Conservation (phyloP, 2,888 invertebrate species). For the Yponomeuta plumbellus region DNA sequence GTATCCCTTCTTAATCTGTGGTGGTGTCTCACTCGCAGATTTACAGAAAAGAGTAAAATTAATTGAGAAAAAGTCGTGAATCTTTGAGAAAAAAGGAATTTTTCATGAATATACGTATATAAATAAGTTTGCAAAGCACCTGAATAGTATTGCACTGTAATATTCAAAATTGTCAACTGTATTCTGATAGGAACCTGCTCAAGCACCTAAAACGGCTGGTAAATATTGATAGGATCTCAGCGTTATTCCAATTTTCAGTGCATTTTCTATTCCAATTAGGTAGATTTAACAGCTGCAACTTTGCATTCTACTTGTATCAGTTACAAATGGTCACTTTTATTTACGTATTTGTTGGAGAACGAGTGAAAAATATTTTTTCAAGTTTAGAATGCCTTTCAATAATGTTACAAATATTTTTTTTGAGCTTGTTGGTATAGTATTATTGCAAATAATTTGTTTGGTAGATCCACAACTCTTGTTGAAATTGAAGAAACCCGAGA, state of each 20-base stretch:
- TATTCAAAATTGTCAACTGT: background rate
- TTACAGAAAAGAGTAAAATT: too few relatives aligned
- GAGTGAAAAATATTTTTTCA: too few relatives aligned
- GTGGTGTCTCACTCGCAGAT: too few relatives aligned
- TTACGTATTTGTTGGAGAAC: too few relatives aligned
- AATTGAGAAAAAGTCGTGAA: background rate
- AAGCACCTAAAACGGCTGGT: slow-evolving; percentile 14
- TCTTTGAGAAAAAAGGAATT: background rate
- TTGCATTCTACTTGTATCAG: slow-evolving; percentile 11
- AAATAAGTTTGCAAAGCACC: background rate
- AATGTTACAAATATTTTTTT: too few relatives aligned
- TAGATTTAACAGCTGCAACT: background rate
- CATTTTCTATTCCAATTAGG: background rate
- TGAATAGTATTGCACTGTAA: background rate
- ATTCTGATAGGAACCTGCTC: background rate
- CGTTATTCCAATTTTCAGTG: slow-evolving; percentile 21
- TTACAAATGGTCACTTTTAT: background rate
- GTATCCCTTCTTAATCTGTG: too few relatives aligned
- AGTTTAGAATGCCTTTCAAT: too few relatives aligned
- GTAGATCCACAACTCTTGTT: too few relatives aligned
- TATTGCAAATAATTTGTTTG: too few relatives aligned
- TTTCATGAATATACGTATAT: background rate
- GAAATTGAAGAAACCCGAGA: too few relatives aligned
- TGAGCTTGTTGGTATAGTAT: too few relatives aligned
- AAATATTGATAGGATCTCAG: slow-evolving; percentile 19